These are phyloP conservation scores for Scomber japonicus DNA, from an alignment of 2,113 vertebrate genomes.

Conservation along the genomic window DNA sequence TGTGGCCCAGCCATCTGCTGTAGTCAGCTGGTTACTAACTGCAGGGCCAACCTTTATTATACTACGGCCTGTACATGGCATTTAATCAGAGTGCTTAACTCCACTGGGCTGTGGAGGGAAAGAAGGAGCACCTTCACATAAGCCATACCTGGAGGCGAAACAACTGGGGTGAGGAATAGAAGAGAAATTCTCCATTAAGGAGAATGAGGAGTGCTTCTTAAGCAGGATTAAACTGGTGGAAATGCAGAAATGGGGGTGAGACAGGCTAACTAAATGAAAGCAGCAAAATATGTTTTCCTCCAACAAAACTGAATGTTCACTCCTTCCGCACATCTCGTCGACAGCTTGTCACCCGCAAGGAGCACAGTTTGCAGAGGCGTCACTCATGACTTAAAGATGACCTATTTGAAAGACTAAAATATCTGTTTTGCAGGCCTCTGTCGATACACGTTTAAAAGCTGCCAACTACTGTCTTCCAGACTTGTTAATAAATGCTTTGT, in stretches of 20 bases:
- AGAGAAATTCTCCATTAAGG: conserved; percentile 32
- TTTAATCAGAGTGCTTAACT: conserved; percentile 73
- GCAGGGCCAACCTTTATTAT: conserved; percentile 68
- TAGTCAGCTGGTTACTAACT: conserved; percentile 77
- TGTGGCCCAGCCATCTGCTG: conserved; percentile 79
- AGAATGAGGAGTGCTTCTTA: conserved; percentile 12
- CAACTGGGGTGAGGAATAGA: background rate
- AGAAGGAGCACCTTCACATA: conserved; percentile 19
- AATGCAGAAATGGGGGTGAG: background rate
- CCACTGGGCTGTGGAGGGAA: conserved; percentile 39
- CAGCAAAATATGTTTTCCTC: background rate
- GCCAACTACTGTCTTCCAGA: conserved; percentile 67
- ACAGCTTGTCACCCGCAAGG: conserved; percentile 53
- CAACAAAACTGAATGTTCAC: background rate
- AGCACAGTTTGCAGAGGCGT: conserved; percentile 33
- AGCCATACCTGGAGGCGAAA: conserved; percentile 50
- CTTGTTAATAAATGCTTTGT: conserved; percentile 82
- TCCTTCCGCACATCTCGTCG: conserved; percentile 10
- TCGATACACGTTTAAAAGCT: conserved; percentile 53
- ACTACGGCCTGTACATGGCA: conserved; percentile 52
- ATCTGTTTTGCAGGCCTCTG: conserved; percentile 61
- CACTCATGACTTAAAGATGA: conserved; percentile 70
- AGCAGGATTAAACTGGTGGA: conserved; percentile 32
- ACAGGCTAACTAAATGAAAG: conserved; percentile 13
- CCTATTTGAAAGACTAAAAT: conserved; percentile 73